Evolutionary conservation across 2,797 vertebrate species (phyloP).

Genomic region (Acestrorhynchus altus): DNA sequence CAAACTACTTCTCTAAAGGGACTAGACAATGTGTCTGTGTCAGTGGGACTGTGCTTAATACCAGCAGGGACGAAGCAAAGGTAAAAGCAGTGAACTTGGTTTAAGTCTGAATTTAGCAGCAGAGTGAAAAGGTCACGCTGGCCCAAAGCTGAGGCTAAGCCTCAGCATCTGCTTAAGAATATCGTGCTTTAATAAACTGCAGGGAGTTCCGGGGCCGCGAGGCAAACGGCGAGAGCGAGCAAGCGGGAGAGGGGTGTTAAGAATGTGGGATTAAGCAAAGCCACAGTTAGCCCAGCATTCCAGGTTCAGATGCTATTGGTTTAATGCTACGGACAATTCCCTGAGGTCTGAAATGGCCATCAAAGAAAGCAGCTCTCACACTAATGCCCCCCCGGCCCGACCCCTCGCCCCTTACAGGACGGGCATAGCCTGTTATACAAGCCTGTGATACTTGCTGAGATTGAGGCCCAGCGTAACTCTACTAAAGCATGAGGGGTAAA

Average conservation of each 20-base stretch:
- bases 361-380: conserved; percentile 26
- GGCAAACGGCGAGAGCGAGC: background rate
- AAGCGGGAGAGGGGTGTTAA: conserved; percentile 5
- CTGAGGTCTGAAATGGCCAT: background rate
- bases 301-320: conserved; percentile 34
- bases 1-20: too few relatives aligned
- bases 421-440: background rate
- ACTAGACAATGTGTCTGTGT: too few relatives aligned
- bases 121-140: background rate
- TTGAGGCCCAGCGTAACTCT: background rate
- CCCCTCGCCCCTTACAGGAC: background rate
- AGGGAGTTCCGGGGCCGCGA: conserved; percentile 7
- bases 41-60: too few relatives aligned
- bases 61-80: too few relatives aligned
- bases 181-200: conserved; percentile 25
- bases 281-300: conserved; percentile 39
- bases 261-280: conserved; percentile 39
- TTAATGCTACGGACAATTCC: conserved; percentile 23
- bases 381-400: conserved; percentile 28
- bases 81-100: too few relatives aligned
- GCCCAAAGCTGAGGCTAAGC: background rate
- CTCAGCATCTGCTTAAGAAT: background rate
- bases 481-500: background rate
- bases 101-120: background rate
- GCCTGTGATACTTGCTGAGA: background rate